Percentiles rank a stretch among this genome's conserved stretches.
Evolutionary conservation across 2,113 vertebrate species (phyloP).

Genomic region (Myanophis thanlyinensis): DNA sequence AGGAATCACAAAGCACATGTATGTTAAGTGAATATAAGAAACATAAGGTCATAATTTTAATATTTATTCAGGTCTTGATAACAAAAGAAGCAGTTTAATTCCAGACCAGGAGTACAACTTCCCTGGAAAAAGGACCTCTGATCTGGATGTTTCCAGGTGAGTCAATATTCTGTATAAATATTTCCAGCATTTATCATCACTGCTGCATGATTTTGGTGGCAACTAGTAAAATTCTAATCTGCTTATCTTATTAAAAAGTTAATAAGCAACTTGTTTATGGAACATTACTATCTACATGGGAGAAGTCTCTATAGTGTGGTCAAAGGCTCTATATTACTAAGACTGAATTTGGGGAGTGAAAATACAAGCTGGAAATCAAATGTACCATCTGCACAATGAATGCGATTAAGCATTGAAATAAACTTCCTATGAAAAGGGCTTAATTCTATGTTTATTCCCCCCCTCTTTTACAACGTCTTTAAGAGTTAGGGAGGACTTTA

Average conservation of each 20-base stretch:
- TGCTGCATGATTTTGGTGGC: neutral
- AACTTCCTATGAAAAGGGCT: neutral
- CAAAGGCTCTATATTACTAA: neutral
- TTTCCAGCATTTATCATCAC: slow-evolving; percentile 9
- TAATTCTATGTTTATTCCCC: neutral
- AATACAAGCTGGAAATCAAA: neutral
- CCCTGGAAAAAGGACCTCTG: neutral
- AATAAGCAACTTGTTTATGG: slow-evolving; percentile 15
- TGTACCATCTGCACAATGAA: neutral
- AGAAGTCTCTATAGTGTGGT: neutral
- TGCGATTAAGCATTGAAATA: neutral
- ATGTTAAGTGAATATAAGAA: neutral
- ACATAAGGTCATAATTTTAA: neutral
- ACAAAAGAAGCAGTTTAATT: neutral
- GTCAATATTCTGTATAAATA: neutral
- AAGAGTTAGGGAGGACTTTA: neutral
- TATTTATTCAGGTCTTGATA: neutral
- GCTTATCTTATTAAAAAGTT: slow-evolving; percentile 24
- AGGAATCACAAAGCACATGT: neutral
- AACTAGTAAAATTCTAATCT: slow-evolving; percentile 9
- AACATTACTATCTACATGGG: slow-evolving; percentile 3
- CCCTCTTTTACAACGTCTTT: neutral
- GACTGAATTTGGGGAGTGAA: neutral
- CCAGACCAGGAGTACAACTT: neutral
- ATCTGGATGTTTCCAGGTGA: neutral